Percentiles rank a stretch among this genome's conserved stretches.
phyloP scores from a whole-genome alignment of 2,797 vertebrate species.

The Etheostoma nigrum region DNA sequence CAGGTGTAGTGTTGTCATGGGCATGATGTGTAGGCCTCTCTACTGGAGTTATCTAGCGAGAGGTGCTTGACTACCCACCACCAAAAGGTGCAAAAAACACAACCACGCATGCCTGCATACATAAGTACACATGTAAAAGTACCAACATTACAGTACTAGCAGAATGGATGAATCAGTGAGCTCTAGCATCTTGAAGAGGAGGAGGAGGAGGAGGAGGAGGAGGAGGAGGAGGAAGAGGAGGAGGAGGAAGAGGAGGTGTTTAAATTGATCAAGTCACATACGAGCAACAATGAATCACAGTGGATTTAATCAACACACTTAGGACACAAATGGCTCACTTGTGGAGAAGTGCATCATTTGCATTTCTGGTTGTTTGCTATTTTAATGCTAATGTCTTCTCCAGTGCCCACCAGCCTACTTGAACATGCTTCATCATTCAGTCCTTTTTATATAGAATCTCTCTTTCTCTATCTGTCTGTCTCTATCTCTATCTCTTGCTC shows the following conservation, averaged over 20 bases:
- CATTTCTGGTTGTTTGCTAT: constrained; percentile 57
- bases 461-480: constrained; percentile 33
- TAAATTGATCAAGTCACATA: constrained; percentile 47
- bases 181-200: constrained; percentile 37
- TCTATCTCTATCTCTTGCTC: constrained; percentile 43
- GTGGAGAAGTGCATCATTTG: constrained; percentile 55
- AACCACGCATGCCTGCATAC: constrained; percentile 38
- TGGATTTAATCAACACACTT: constrained; percentile 62
- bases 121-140: constrained; percentile 35
- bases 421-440: constrained; percentile 46
- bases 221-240: constrained; percentile 22
- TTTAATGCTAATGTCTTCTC: constrained; percentile 67
- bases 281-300: constrained; percentile 57
- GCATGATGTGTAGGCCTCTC: constrained; percentile 67
- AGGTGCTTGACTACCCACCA: constrained; percentile 63
- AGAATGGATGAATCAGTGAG: constrained; percentile 68
- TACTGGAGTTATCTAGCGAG: constrained; percentile 47
- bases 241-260: constrained; percentile 33
- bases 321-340: constrained; percentile 68
- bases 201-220: constrained; percentile 21
- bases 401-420: constrained; percentile 46
- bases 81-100: constrained; percentile 34
- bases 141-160: constrained; percentile 18
- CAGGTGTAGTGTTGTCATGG: constrained; percentile 71
- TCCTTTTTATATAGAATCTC: constrained; percentile 43